Evolutionary conservation across 2,113 vertebrate genomes (phyloP), one percentile per base, ranked within the genome.

Genomic region (Psittacus erithacus): DNA sequence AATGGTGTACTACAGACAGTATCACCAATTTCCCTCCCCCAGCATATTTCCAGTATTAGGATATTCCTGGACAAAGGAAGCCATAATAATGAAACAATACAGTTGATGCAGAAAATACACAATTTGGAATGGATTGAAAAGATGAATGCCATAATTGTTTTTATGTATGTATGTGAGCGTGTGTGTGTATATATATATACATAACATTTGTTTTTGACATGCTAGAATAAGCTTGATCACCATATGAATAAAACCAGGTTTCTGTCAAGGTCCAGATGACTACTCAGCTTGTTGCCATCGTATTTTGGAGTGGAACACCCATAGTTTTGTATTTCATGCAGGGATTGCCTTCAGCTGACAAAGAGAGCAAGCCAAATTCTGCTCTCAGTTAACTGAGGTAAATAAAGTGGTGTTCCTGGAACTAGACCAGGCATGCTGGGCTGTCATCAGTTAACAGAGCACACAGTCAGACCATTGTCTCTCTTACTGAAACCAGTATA

Each of bases 221-320:
- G 33, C 52, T 79, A 55, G 47, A 86, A 67, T 14, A 44, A 90
- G 44, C 62, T 55, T 76, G 73, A 67, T 73, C 49, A 59, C 28
- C 11, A 2, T 10, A 27, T 8, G 53, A 97, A 62, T 46, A 79
- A 90, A 93, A 97, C 7, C 93, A 93, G 93, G 79, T 88, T 97
- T 97, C 82, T 97, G 88, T 96, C 92, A 95, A 90, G 87, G 95
- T 94, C 97, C 98, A 98, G 97, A 98, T 97, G 98, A 97, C 95
- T 38, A 13, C 97, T 93, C 98, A 98, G 98, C 97, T 98, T 98
- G 97, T 74, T 91, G 92, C 92, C 95, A 67, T 90, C 22, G 9
- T 69, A 53, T 35, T 95, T 94, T 96, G 92, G 96, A 97, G 96
- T 74, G 85, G 92, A 97, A 94, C 91, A 95, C 97, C 97, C 96